Evolutionary conservation across 2,888 invertebrate species (phyloP), one percentile per base, ranked within the genome.

Genomic region (Sepiola atlantica): DNA sequence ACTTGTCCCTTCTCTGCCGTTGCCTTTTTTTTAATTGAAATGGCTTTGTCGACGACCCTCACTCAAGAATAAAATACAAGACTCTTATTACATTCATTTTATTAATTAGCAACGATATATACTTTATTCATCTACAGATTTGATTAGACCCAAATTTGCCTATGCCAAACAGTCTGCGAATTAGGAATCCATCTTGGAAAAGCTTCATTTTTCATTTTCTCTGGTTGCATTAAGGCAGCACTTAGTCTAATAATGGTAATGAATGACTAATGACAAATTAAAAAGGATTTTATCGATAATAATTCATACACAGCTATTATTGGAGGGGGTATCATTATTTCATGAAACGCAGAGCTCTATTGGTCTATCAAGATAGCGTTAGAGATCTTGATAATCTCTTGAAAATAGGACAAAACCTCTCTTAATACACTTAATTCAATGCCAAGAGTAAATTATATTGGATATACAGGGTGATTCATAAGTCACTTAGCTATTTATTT

Each of bases 51-150:
- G n/a, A 77, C 77, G n/a, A 77, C 77, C n/a, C 21, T 20, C 20
- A 16, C n/a, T 18, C 77, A n/a, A 77, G n/a, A 77, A n/a, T 77
- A 77, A 77, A 77, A 77, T 77, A 10, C n/a, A 12, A n/a, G 77
- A 77, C 77, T n/a, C 77, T 16, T 77, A 77, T 77, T 77, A 77
- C 77, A 77, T 77, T 77, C 77, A 77, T 77, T 77, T 77, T 77
- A 77, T 77, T 77, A 77, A 77, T 77, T 77, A 77, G 77, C 77
- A 77, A n/a, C n/a, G n/a, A 77, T 77, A 77, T 77, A 77, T 77
- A 77, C 77, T 77, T 77, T 77, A 32, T 77, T 77, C 77, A 32
- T 77, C 14, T 77, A n/a, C 77, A 32, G 77, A 77, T 77, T n/a
- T 77, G 77, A 77, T 77, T 77, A 77, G 77, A 18, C n/a, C n/a